phyloP scores from a whole-genome alignment of 1,140 invertebrate genomes.

The Parasteatoda tepidariorum region DNA sequence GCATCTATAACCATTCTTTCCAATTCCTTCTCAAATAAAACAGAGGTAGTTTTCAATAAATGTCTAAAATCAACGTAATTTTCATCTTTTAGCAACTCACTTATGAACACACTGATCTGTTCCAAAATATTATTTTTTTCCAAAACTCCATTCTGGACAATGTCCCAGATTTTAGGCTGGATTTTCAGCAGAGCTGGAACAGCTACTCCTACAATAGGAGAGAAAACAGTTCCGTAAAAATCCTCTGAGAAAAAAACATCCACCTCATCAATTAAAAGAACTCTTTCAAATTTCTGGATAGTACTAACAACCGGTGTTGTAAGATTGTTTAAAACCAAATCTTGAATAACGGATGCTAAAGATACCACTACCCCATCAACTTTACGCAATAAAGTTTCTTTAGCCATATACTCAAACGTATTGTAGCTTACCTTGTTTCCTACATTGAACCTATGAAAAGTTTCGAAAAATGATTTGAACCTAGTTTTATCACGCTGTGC shows the following conservation, averaged over 20 bases:
- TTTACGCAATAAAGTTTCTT: not conserved
- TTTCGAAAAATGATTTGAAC: not conserved
- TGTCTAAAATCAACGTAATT: not conserved
- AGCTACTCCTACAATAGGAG: not conserved
- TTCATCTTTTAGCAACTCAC: not conserved
- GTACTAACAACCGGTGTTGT: not conserved
- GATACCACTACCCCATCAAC: not conserved
- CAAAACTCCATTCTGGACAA: not conserved
- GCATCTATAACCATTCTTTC: not conserved
- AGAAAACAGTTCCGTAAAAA: not conserved
- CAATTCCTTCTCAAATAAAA: not conserved
- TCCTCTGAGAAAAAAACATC: not conserved
- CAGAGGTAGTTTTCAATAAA: not conserved
- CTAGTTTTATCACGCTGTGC: not conserved
- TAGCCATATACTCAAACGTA: not conserved
- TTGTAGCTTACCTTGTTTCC: not conserved
- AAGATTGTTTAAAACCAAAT: not conserved
- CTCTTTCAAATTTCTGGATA: not conserved
- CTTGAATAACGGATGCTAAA: not conserved
- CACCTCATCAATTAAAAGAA: not conserved
- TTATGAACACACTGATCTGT: not conserved
- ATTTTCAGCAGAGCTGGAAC: not conserved
- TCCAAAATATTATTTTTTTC: not conserved
- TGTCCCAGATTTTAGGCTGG: not conserved
- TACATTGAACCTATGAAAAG: not conserved